Evolutionary conservation across 2,888 invertebrate species (phyloP).

Genomic region (Sinelater perroti): DNA sequence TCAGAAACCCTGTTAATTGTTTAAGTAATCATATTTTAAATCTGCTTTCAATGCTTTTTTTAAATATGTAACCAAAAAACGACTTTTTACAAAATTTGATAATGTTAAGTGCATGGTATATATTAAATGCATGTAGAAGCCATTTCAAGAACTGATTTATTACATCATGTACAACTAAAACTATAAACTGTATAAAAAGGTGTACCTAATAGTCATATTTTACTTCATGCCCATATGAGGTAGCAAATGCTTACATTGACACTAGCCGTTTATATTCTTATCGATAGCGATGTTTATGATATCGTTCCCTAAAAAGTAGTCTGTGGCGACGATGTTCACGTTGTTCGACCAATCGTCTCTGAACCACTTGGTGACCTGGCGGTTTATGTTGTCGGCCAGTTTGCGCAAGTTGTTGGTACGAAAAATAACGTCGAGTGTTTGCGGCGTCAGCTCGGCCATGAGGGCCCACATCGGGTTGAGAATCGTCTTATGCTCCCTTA

Average conservation of each 20-base stretch:
- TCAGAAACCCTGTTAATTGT: not conserved
- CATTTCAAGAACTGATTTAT: conserved; percentile 16
- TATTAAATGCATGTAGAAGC: too few relatives aligned
- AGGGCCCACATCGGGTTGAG: conserved; percentile 68
- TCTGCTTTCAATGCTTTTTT: not conserved
- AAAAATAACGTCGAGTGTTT: conserved; percentile 69
- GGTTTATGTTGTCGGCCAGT: conserved; percentile 74
- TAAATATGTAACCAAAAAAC: conserved; percentile 8
- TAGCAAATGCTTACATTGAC: conserved; percentile 4
- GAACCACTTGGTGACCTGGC: conserved; percentile 74
- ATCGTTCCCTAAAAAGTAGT: conserved; percentile 77
- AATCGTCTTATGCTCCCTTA: conserved; percentile 59
- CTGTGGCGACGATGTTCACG: conserved; percentile 77
- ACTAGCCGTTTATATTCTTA: conserved; percentile 46
- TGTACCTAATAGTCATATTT: conserved; percentile 11
- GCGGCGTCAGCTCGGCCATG: conserved; percentile 80
- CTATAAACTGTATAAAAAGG: conserved; percentile 15
- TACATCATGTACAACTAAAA: conserved; percentile 14
- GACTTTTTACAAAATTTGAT: not conserved
- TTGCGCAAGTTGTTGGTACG: conserved; percentile 69
- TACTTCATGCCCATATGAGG: not conserved
- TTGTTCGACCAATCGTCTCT: conserved; percentile 71
- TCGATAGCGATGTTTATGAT: conserved; percentile 73
- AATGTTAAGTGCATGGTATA: too few relatives aligned
- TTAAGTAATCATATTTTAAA: not conserved